Evolutionary conservation across 2,797 vertebrate species (phyloP).

Genomic region (Philypnodon macrostomus): DNA sequence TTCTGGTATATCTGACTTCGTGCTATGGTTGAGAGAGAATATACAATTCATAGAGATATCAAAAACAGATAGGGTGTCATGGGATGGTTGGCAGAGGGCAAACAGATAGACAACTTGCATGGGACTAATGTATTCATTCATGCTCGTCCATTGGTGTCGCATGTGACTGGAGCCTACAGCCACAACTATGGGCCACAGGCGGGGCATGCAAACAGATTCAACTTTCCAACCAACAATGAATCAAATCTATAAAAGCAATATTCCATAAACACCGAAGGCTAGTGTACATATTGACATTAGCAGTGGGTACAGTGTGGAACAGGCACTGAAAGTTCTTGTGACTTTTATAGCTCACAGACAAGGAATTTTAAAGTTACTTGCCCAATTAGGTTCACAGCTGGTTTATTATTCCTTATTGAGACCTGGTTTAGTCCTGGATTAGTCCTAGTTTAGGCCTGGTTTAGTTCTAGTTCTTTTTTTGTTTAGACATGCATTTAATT

Average conservation of each 20-base stretch:
- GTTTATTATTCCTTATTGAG: too few species aligned
- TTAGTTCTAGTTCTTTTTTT: too few species aligned
- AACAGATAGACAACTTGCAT: too few species aligned
- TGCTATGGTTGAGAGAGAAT: constrained; percentile 13
- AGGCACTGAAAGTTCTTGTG: constrained; percentile 37
- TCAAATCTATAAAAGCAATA: constrained; percentile 4
- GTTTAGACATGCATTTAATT: too few species aligned
- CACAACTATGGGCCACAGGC: too few species aligned
- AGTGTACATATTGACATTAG: constrained; percentile 38
- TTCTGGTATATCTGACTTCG: constrained; percentile 35
- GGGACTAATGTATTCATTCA: neutral
- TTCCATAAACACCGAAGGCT: constrained; percentile 2
- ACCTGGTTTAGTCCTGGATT: too few species aligned
- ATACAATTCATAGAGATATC: constrained; percentile 19
- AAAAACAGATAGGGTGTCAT: constrained; percentile 7
- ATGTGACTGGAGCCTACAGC: too few species aligned
- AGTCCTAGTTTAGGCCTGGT: too few species aligned
- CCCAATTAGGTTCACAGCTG: too few species aligned
- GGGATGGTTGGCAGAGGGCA: too few species aligned
- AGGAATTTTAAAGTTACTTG: neutral
- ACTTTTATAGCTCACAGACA: neutral
- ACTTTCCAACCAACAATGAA: neutral
- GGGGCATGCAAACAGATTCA: neutral
- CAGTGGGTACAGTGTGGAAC: constrained; percentile 26
- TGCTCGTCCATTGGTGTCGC: too few species aligned